phyloP scores from a whole-genome alignment of 2,113 vertebrate species.

The Ailuropoda melanoleuca region DNA sequence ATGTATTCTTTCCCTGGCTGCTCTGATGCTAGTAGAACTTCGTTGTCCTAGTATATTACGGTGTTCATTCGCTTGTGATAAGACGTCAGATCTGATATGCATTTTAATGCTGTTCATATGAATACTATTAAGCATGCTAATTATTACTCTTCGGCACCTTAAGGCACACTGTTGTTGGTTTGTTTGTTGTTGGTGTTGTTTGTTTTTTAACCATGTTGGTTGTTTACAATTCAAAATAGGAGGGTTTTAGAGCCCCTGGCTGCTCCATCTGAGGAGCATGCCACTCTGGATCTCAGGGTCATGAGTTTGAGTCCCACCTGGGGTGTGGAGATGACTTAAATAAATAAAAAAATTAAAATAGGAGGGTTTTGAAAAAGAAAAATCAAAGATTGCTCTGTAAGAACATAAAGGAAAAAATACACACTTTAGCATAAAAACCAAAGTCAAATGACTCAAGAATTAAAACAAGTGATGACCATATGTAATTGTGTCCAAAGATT shows the following conservation, averaged over 20 bases:
- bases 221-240: not conserved
- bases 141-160: conserved; percentile 22
- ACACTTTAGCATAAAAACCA: not conserved
- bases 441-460: not conserved
- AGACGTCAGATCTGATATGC: conserved; percentile 47
- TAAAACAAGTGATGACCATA: conserved; percentile 6
- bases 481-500: not conserved
- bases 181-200: conserved; percentile 2
- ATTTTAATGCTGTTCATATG: conserved; percentile 39
- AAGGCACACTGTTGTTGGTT: not conserved
- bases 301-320: not conserved
- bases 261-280: not conserved
- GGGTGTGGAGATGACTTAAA: not conserved
- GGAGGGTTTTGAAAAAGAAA: not conserved
- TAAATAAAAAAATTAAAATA: not conserved
- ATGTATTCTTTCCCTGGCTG: conserved; percentile 65
- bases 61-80: conserved; percentile 60
- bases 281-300: not conserved
- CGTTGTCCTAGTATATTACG: conserved; percentile 41
- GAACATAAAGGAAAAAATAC: not conserved
- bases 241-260: not conserved
- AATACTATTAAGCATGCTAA: not conserved
- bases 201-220: conserved; percentile 19
- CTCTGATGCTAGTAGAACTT: conserved; percentile 30
- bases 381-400: not conserved